A percentile compares a stretch with the other conserved stretches of the same genome.
phyloP scores from a whole-genome alignment of 1,140 invertebrate genomes.

The Neodiprion lecontei region DNA sequence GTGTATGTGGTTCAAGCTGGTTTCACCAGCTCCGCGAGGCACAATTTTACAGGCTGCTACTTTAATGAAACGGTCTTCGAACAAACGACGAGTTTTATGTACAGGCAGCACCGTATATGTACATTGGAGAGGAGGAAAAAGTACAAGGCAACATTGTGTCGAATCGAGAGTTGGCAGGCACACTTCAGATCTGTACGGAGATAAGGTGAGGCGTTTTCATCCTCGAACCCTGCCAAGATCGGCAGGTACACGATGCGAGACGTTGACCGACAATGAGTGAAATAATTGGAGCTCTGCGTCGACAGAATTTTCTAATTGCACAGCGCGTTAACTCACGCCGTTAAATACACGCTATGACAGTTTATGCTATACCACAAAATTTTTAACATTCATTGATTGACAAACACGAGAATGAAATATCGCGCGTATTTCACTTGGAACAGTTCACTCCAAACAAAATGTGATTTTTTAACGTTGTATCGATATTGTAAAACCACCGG shows the following conservation, averaged over 20 bases:
- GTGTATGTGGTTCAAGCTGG: too few species aligned
- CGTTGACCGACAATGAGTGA: background rate
- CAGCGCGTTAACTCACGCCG: too few species aligned
- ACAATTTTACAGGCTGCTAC: background rate
- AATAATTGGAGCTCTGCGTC: background rate
- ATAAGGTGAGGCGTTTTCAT: background rate
- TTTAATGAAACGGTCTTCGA: slow-evolving; percentile 3
- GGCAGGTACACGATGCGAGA: background rate
- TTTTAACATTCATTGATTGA: too few species aligned
- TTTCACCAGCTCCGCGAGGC: background rate
- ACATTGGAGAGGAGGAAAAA: background rate
- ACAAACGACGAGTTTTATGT: background rate
- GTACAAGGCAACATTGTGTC: background rate
- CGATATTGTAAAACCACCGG: too few species aligned
- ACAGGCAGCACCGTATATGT: background rate
- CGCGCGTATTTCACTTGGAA: too few species aligned
- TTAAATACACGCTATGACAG: too few species aligned
- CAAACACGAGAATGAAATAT: too few species aligned
- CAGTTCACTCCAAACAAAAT: too few species aligned
- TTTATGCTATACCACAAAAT: too few species aligned
- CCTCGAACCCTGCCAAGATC: background rate
- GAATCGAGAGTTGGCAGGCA: background rate
- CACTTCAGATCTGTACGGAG: background rate
- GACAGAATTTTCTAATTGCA: background rate
- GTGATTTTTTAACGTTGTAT: too few species aligned